A percentile compares a stretch with the other conserved stretches of the same genome.
phyloP scores from a whole-genome alignment of 1,140 invertebrate species.

The Halictus rubicundus region DNA sequence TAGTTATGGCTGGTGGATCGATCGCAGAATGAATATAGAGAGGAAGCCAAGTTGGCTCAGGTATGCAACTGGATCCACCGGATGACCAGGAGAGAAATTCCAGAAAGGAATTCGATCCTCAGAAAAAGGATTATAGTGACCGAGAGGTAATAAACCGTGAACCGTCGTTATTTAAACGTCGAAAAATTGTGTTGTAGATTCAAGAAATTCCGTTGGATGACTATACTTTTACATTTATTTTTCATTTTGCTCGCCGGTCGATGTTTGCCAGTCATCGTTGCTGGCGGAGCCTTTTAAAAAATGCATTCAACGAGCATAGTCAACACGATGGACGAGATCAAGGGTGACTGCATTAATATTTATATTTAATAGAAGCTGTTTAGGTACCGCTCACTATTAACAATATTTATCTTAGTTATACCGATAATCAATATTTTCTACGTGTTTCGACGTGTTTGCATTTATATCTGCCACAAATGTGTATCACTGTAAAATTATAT shows the following conservation, averaged over 20 bases:
- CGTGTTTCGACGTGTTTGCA: too few relatives aligned
- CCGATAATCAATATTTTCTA: too few relatives aligned
- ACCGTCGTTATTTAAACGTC: neutral
- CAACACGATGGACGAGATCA: too few relatives aligned
- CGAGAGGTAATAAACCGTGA: neutral
- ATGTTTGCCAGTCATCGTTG: neutral
- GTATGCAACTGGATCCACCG: conserved; percentile 11
- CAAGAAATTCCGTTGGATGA: neutral
- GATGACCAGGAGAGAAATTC: conserved; percentile 13
- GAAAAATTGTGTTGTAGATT: neutral
- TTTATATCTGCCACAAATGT: too few relatives aligned
- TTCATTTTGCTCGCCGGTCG: neutral
- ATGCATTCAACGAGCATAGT: too few relatives aligned
- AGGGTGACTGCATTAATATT: too few relatives aligned
- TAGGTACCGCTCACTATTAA: too few relatives aligned
- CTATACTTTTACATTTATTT: neutral
- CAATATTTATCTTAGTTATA: too few relatives aligned
- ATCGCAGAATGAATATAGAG: neutral
- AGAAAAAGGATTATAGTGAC: neutral
- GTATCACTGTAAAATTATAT: too few relatives aligned
- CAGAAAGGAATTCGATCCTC: conserved; percentile 11
- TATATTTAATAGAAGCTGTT: too few relatives aligned
- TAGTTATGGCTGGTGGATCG: too few relatives aligned
- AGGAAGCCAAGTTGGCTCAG: conserved; percentile 3
- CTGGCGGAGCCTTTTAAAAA: too few relatives aligned